Evolutionary conservation across 2,113 vertebrate species (phyloP), one percentile per base, ranked within the genome.

Genomic region (Otis tarda): DNA sequence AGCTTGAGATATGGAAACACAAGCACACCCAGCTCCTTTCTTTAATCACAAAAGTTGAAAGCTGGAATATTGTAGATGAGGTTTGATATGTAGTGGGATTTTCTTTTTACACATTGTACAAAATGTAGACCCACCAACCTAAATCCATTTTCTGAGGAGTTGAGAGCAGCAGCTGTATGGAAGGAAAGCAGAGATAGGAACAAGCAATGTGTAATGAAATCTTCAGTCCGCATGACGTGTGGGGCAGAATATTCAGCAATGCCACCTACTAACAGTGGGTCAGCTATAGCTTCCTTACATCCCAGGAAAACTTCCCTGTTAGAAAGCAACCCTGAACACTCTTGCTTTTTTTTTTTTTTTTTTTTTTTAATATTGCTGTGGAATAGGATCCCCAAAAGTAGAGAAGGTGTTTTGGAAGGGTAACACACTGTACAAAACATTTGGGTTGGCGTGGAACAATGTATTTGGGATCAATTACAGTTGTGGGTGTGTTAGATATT

Each of bases 221-320:
- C 17, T 73, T 39, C 49, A 31, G 8, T 20, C 8, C 24, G 5
- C 14, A 43, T 7, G 41, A 21, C 1, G 1, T 14, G 22, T 31
- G 5, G 25, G 31, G 37, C 22, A 79, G 37, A 24, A 50, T 9
- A 53, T 27, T 35, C 20, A 82, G 23, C 28, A 20, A 14, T 18
- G 16, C 18, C 14, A 23, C 3, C 0, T 19, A 12, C 12, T 28
- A 37, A 45, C 35, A 30, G 28, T 4, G 52, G 27, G 15, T 1
- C 33, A 90, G 17, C 49, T 76, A 22, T 6, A 71, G 11, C 22
- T 13, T 73, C 53, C 12, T 27, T 23, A 18, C 11, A n/a, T 1
- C 7, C 5, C 12, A 30, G 4, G 8, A 69, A 57, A 84, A 3
- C 31, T 82, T 55, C 10, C 14, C 28, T 50, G 16, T 7, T 30